Base-by-base conservation (phyloP, 1,140 invertebrate species). In the Anadara kagoshimensis region DNA sequence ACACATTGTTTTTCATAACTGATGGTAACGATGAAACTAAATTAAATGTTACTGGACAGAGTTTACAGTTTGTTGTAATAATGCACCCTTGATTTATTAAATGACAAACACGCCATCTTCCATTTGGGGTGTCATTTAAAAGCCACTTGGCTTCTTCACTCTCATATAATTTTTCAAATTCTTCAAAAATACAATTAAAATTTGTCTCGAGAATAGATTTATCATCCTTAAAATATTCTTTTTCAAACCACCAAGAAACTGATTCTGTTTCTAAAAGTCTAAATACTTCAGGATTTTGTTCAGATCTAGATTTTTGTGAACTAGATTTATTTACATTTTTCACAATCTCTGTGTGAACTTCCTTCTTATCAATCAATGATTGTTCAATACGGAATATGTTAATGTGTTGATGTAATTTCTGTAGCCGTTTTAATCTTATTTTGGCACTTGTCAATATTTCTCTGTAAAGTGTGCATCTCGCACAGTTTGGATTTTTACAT, bases 51-150 rank as follows among this genome's bases (percentile, higher is more conserved):
- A 75, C 54, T 49, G 80, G 82, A 74, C 78, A 82, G 7, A 72
- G 4, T 4, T 24, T 20, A 24, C 62, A 63, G 47, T 81, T 84
- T 47, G 76, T 58, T 61, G 54, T 59, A n/a, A 80, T 18, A 47
- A 70, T 36, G 36, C 58, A 53, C 10, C 85, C 85, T 68, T 86
- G 85, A 72, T 86, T 83, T 1, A 86, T 69, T 18, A 86, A 68
- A 73, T 80, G 78, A 77, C 81, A 85, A n/a, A 85, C 77, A 53
- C 57, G 43, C 85, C 85, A 86, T 24, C 53, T 68, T 26, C 85
- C 85, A 54, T 54, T 54, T 10, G 81, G 79, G 12, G 83, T 85
- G 16, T 64, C 66, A 71, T 86, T 86, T 24, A 69, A 66, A 26
- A 75, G 69, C 84, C 84, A 86, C 3, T 53, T 53, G 5, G 56